phyloP scores from a whole-genome alignment of 2,113 vertebrate genomes.

The Strigops habroptila region DNA sequence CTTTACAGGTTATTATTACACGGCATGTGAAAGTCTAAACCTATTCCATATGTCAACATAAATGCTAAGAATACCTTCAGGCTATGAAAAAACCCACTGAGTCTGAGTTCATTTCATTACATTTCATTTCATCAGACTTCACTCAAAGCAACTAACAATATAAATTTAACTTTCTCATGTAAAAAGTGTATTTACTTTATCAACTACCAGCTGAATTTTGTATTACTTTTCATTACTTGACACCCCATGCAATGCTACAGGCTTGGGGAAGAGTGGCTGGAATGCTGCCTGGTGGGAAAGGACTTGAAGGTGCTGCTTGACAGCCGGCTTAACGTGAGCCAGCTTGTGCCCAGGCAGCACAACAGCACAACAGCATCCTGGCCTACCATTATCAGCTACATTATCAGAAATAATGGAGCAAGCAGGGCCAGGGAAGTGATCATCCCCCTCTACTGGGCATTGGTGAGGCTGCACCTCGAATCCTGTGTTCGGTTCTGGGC shows the following conservation, averaged over 20 bases:
- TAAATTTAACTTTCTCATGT: not conserved
- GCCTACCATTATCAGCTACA: too few species aligned
- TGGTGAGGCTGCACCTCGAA: not conserved
- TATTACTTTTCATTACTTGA: not conserved
- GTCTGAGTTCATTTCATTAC: not conserved
- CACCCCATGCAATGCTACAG: not conserved
- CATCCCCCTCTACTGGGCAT: too few species aligned
- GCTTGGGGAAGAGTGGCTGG: not conserved
- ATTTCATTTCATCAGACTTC: conserved; percentile 1
- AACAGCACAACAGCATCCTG: not conserved
- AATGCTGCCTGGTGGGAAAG: not conserved
- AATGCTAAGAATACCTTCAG: conserved; percentile 21
- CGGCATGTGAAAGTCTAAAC: not conserved
- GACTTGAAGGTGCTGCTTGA: not conserved
- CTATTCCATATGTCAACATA: conserved; percentile 44
- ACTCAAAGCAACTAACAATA: conserved; percentile 21
- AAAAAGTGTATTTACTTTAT: not conserved
- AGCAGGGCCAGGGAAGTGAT: not conserved
- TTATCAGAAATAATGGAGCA: not conserved
- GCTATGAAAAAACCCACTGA: not conserved
- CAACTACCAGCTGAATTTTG: not conserved
- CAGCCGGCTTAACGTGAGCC: not conserved
- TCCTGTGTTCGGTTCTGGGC: not conserved
- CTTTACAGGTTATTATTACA: conserved; percentile 2
- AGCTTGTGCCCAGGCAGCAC: not conserved